These are phyloP conservation scores for Solenodon paradoxus DNA, from an alignment of 2,113 vertebrate species.

Conservation along the genomic window DNA sequence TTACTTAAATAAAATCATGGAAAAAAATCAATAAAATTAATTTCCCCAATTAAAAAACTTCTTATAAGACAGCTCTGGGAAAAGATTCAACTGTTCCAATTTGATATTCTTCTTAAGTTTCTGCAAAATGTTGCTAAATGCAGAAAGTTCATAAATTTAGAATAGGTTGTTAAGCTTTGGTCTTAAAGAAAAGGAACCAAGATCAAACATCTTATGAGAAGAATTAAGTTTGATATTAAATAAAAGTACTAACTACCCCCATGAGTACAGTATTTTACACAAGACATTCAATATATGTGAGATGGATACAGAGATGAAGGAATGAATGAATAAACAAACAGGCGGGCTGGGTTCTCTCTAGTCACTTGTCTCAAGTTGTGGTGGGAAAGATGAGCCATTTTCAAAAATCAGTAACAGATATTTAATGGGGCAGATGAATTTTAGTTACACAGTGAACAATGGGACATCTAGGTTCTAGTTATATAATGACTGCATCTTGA, in stretches of 20 bases:
- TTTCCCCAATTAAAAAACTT: neutral
- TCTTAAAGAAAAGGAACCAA: neutral
- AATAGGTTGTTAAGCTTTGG: neutral
- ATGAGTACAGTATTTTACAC: neutral
- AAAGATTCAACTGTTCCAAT: neutral
- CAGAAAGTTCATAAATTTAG: neutral
- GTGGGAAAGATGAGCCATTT: neutral
- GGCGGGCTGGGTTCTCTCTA: neutral
- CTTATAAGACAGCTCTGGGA: neutral
- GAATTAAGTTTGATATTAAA: neutral
- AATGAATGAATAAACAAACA: neutral
- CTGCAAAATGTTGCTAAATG: neutral
- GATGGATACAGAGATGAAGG: neutral
- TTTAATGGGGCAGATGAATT: neutral
- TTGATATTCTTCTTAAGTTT: neutral
- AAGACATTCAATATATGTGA: neutral
- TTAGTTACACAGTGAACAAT: neutral
- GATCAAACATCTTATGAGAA: neutral
- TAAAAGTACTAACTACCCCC: neutral
- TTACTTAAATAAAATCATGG: neutral
- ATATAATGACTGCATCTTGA: neutral
- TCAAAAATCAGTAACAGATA: constrained; percentile 8
- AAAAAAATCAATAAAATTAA: constrained; percentile 28
- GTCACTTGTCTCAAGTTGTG: neutral
- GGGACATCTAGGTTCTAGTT: neutral